These are phyloP conservation scores for Drosophila barbarae DNA, from an alignment of 2,888 invertebrate genomes.

Conservation along the genomic window DNA sequence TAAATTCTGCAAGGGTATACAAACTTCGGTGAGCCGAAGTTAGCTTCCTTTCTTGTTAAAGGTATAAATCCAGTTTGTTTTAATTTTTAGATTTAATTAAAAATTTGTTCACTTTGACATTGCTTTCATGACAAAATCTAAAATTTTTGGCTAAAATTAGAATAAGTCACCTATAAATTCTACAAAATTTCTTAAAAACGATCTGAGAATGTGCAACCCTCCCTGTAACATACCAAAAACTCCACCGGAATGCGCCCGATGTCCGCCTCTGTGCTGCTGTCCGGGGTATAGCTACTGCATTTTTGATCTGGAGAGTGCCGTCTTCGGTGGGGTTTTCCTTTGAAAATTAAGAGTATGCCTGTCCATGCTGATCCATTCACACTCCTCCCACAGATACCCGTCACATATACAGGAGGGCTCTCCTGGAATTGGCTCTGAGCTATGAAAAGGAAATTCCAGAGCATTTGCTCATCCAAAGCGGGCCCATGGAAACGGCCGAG, in stretches of 20 bases:
- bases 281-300: constrained; percentile 81
- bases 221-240: constrained; percentile 17
- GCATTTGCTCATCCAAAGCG: constrained; percentile 85
- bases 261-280: constrained; percentile 48
- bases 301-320: constrained; percentile 82
- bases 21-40: too few species aligned
- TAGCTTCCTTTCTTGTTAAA: too few species aligned
- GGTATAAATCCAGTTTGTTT: neutral
- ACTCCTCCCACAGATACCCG: constrained; percentile 84
- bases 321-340: constrained; percentile 80
- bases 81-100: neutral
- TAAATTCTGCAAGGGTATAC: too few species aligned
- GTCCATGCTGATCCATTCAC: neutral
- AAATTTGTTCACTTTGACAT: neutral
- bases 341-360: neutral
- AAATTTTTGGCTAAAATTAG: constrained; percentile 4
- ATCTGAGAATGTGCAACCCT: constrained; percentile 16
- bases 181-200: neutral
- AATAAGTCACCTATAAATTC: neutral
- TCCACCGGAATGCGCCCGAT: constrained; percentile 9
- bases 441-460: constrained; percentile 87
- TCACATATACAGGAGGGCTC: constrained; percentile 85
- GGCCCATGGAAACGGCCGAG: constrained; percentile 84
- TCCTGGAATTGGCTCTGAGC: constrained; percentile 83
- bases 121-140: neutral